These are phyloP conservation scores for Ectropis grisescens DNA, from an alignment of 1,140 invertebrate species.

Conservation along the genomic window DNA sequence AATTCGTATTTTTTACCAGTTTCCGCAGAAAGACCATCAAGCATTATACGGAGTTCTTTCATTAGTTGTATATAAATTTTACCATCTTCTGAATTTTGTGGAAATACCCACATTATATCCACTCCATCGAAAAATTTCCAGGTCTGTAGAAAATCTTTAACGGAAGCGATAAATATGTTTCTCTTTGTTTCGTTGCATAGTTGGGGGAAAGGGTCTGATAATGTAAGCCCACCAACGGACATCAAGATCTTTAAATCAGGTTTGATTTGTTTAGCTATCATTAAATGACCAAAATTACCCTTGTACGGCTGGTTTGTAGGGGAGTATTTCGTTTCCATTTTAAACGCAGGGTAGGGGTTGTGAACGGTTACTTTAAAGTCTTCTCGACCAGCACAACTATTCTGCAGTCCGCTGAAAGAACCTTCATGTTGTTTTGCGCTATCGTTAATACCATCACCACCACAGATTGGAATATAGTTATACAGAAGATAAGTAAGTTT, in stretches of 20 bases:
- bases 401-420: constrained; percentile 55
- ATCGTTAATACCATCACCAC: constrained; percentile 63
- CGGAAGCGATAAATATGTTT: constrained; percentile 49
- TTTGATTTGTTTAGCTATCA: constrained; percentile 53
- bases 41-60: constrained; percentile 56
- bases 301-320: constrained; percentile 64
- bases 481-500: constrained; percentile 58
- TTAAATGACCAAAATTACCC: constrained; percentile 59
- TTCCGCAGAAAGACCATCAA: constrained; percentile 40
- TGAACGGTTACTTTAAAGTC: constrained; percentile 62
- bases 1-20: constrained; percentile 57
- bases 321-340: constrained; percentile 51
- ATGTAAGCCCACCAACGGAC: constrained; percentile 56
- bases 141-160: constrained; percentile 55
- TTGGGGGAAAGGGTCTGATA: constrained; percentile 64
- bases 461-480: constrained; percentile 60
- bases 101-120: constrained; percentile 63
- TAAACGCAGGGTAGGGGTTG: constrained; percentile 58
- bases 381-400: constrained; percentile 55
- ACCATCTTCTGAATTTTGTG: constrained; percentile 53
- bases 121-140: constrained; percentile 66
- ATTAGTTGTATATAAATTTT: constrained; percentile 45
- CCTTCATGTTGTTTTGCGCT: constrained; percentile 62
- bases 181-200: constrained; percentile 49
- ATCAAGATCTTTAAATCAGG: constrained; percentile 59